A percentile compares a stretch with the other conserved stretches of the same genome.
Evolutionary conservation across 2,797 vertebrate species (phyloP).

Genomic region (Artibeus lituratus): DNA sequence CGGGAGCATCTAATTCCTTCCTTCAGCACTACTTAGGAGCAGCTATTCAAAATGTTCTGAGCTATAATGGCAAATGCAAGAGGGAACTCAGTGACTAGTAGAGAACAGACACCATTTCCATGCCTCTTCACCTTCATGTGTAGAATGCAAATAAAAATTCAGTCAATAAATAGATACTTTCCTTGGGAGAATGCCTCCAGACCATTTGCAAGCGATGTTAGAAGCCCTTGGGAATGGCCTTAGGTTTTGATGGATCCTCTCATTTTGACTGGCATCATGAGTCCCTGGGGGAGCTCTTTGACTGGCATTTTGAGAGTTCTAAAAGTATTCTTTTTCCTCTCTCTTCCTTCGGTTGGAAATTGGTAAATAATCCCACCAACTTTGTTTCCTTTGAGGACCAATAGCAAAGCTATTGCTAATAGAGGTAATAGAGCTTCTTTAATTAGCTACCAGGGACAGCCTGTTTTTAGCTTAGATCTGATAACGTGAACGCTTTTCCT

Average conservation of each 20-base stretch:
- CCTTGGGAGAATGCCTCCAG: background rate
- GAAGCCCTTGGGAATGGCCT: background rate
- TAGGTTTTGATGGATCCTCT: conserved; percentile 12
- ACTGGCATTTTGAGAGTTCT: background rate
- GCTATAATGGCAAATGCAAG: background rate
- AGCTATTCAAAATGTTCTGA: background rate
- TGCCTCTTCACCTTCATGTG: background rate
- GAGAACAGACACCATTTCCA: background rate
- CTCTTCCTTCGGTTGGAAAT: background rate
- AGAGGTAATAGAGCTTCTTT: background rate
- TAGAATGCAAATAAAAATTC: background rate
- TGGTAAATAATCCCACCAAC: background rate
- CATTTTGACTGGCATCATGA: background rate
- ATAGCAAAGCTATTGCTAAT: background rate
- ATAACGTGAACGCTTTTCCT: background rate
- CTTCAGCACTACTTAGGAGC: background rate
- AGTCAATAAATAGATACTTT: background rate
- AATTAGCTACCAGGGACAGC: background rate
- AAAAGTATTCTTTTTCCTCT: background rate
- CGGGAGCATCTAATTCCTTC: background rate
- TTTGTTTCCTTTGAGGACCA: background rate
- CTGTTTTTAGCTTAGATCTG: background rate
- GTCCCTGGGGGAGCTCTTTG: background rate
- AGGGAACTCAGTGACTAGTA: background rate
- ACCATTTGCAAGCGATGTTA: background rate